A percentile compares a stretch with the other conserved stretches of the same genome.
These are phyloP conservation scores for Pseudanteris insignis DNA, from an alignment of 2,888 invertebrate genomes.

Conservation along the genomic window DNA sequence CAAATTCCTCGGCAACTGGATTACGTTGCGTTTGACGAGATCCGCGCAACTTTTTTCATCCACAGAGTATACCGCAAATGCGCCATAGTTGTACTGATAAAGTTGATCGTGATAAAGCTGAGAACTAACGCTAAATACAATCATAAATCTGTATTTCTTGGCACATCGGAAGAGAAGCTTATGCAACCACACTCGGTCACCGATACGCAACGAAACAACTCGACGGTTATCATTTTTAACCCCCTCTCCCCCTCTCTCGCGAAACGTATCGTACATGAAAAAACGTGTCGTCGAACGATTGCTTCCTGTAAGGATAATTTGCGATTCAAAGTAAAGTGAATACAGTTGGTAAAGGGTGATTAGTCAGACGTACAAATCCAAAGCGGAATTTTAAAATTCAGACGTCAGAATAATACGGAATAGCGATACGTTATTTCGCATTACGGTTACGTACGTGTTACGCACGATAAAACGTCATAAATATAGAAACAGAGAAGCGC, in stretches of 20 bases:
- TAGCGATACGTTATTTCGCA: constrained; percentile 22
- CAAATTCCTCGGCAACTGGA: too few relatives aligned
- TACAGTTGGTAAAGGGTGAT: too few relatives aligned
- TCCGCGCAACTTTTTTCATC: too few relatives aligned
- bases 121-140: constrained; percentile 66
- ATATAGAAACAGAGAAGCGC: constrained; percentile 57
- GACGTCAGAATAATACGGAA: neutral
- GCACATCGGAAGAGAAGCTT: constrained; percentile 60
- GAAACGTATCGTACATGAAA: too few relatives aligned
- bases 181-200: constrained; percentile 49
- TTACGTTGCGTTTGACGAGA: constrained; percentile 5
- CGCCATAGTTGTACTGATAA: too few relatives aligned
- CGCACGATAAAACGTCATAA: constrained; percentile 53
- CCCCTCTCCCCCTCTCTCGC: too few relatives aligned
- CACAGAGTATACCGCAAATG: too few relatives aligned
- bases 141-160: constrained; percentile 67
- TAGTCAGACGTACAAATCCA: neutral
- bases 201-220: constrained; percentile 19
- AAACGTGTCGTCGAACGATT: too few relatives aligned
- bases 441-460: constrained; percentile 22
- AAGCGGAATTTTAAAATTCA: constrained; percentile 2
- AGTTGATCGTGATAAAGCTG: constrained; percentile 66
- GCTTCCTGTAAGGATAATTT: too few relatives aligned
- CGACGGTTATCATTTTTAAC: too few relatives aligned
- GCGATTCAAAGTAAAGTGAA: too few relatives aligned